Evolutionary conservation across 1,140 invertebrate genomes (phyloP), one percentile per base, ranked within the genome.

Genomic region (Bombus consobrinus): DNA sequence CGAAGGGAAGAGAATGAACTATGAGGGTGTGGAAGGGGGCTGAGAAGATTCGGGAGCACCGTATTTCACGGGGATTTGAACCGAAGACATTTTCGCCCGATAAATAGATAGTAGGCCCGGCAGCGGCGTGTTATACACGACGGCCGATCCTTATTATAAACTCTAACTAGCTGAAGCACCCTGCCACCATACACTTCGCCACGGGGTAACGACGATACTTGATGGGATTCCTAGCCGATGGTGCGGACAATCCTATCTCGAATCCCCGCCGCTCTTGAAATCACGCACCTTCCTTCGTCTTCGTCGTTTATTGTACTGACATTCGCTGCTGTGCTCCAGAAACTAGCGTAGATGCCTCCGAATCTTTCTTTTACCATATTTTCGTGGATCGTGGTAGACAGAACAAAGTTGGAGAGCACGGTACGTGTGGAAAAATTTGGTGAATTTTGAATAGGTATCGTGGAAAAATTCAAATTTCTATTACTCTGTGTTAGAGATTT

Each of bases 141-240:
- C 87, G 90, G 87, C 81, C 83, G 93, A 95, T 95, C 94, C 95
- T 95, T 95, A 95, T 95, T 95, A 95, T 95, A 95, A 95, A 95
- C 94, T 95, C 94, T 95, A 95, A 95, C 95, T 95, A 94, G 94
- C 95, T 94, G 91, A 81, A 84, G 85, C 85, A 1, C 32, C 32
- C 32, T 84, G 83, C 79, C 82, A 62, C 69, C 88, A 77, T 81
- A 80, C 68, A 80, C 87, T 85, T 82, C 85, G 90, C 89, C 87
- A 90, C 85, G 90, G 93, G 92, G 91, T 92, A 89, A 94, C 92
- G 87, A 94, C 93, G 94, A 94, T 94, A 95, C 93, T 95, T 95
- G 95, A 95, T 95, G 94, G 95, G 94, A 95, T 95, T 95, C 92
- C 94, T 95, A 95, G 94, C 94, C 95, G 95, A 95, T 95, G 94